phyloP scores from a whole-genome alignment of 2,888 invertebrate species.

The Azorinus chamasolen region DNA sequence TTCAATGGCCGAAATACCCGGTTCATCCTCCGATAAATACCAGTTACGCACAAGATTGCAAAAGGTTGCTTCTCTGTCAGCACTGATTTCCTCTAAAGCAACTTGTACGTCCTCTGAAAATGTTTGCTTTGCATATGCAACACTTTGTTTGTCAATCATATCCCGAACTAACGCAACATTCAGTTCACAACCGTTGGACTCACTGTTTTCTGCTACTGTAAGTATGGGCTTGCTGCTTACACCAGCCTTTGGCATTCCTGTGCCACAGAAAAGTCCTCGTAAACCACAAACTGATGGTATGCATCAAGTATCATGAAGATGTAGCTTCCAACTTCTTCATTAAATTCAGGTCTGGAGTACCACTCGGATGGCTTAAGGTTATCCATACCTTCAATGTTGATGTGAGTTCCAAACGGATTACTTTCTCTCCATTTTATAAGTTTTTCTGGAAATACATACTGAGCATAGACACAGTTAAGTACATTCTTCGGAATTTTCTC shows the following conservation, averaged over 20 bases:
- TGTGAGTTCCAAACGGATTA: too few relatives aligned
- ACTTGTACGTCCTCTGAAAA: conserved; percentile 20
- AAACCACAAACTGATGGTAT: too few relatives aligned
- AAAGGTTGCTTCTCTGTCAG: conserved; percentile 6
- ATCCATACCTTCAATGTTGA: too few relatives aligned
- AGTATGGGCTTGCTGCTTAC: background rate
- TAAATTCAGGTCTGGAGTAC: too few relatives aligned
- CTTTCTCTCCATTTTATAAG: too few relatives aligned
- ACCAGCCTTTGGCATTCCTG: background rate
- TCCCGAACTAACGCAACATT: conserved; percentile 13
- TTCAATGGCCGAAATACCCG: conserved; percentile 2
- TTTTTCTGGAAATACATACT: too few relatives aligned
- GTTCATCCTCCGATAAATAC: conserved; percentile 20
- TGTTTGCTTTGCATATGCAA: conserved; percentile 5
- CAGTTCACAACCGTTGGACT: background rate
- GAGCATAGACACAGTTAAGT: too few relatives aligned
- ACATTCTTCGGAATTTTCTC: too few relatives aligned
- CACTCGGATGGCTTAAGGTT: too few relatives aligned
- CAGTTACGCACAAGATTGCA: conserved; percentile 19
- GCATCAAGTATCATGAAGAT: too few relatives aligned
- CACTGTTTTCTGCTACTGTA: conserved; percentile 9
- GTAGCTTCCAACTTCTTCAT: too few relatives aligned
- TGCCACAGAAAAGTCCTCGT: background rate
- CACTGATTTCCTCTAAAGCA: background rate
- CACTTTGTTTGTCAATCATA: conserved; percentile 25